These are phyloP conservation scores for Rhynchotus rufescens DNA, from an alignment of 2,797 vertebrate species.

Conservation along the genomic window DNA sequence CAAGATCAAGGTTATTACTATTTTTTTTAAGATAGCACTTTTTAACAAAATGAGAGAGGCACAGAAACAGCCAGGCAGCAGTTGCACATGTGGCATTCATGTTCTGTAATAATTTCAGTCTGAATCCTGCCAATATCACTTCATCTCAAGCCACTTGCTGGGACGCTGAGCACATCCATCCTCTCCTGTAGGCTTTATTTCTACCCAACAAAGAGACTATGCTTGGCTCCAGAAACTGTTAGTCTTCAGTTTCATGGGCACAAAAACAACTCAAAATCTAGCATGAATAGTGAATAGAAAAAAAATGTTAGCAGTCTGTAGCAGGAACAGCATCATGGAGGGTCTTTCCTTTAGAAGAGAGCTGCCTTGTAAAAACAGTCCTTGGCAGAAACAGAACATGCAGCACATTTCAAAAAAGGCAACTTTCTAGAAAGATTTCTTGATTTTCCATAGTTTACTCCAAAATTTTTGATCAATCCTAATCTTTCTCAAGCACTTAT, in stretches of 20 bases:
- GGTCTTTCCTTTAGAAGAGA: conserved; percentile 6
- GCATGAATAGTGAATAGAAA: conserved; percentile 62
- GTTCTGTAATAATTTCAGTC: conserved; percentile 69
- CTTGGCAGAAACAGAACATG: conserved; percentile 11
- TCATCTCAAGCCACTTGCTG: conserved; percentile 67
- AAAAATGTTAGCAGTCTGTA: conserved; percentile 25
- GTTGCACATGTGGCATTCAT: conserved; percentile 69
- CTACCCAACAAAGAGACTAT: conserved; percentile 64
- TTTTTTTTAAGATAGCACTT: conserved; percentile 68
- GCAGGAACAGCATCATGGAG: conserved; percentile 36
- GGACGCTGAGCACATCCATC: conserved; percentile 64
- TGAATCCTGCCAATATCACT: conserved; percentile 68
- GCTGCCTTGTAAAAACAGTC: conserved; percentile 35
- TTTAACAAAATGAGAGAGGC: conserved; percentile 61
- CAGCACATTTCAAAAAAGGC: background rate
- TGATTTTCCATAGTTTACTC: background rate
- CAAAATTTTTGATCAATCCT: background rate
- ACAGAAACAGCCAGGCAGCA: conserved; percentile 56
- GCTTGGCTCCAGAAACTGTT: conserved; percentile 60
- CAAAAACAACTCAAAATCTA: conserved; percentile 57
- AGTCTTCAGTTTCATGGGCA: conserved; percentile 64
- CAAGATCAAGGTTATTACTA: conserved; percentile 57
- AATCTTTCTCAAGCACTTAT: background rate
- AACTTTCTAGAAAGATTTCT: conserved; percentile 19
- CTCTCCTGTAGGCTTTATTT: conserved; percentile 71